These are phyloP conservation scores for Coelinius sp. DNA, from an alignment of 2,888 invertebrate species.

Conservation along the genomic window DNA sequence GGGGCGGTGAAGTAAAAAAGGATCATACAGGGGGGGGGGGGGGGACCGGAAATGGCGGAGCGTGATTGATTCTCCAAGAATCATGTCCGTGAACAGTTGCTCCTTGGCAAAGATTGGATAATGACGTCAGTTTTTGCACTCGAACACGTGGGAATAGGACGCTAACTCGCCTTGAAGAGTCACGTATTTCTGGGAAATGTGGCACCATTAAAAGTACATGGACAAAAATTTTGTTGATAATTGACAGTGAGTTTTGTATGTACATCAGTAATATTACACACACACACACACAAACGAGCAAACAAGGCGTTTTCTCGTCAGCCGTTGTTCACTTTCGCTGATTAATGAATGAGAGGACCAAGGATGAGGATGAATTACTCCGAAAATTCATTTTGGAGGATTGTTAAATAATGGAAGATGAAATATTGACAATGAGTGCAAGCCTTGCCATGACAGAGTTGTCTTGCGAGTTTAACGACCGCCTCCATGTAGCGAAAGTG, in stretches of 20 bases:
- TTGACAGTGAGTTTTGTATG: slow-evolving; percentile 42
- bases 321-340: slow-evolving; percentile 5
- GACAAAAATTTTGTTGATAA: background rate
- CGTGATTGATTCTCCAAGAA: slow-evolving; percentile 46
- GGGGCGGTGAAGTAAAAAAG: slow-evolving; percentile 22
- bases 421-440: background rate
- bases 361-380: background rate
- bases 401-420: background rate
- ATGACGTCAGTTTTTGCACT: slow-evolving; percentile 26
- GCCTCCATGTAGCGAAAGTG: slow-evolving; percentile 48
- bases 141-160: slow-evolving; percentile 25
- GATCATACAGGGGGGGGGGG: background rate
- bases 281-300: slow-evolving; percentile 36
- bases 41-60: slow-evolving; percentile 48
- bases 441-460: slow-evolving; percentile 27
- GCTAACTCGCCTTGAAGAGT: background rate
- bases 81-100: slow-evolving; percentile 23
- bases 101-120: slow-evolving; percentile 5
- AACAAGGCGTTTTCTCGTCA: slow-evolving; percentile 48
- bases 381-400: background rate
- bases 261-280: slow-evolving; percentile 30
- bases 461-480: slow-evolving; percentile 47
- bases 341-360: slow-evolving; percentile 8
- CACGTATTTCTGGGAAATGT: background rate
- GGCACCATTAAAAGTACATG: background rate